Conservation (phyloP, 2,888 invertebrate genomes). For the Coremacera marginata region DNA sequence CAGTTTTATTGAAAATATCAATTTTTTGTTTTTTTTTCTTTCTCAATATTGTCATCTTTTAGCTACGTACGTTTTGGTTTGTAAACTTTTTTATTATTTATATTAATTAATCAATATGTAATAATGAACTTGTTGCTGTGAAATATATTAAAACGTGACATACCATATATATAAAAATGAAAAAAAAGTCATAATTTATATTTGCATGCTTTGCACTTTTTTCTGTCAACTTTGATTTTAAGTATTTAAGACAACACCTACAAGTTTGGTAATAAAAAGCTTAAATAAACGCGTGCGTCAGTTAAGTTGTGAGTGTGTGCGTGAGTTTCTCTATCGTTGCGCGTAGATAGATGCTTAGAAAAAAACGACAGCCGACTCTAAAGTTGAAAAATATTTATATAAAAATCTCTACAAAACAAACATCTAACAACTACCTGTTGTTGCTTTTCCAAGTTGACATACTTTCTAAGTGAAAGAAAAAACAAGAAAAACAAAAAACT, state of each 20-base stretch:
- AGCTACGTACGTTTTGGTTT: not conserved
- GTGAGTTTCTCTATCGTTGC: not conserved
- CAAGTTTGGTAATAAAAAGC: not conserved
- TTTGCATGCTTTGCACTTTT: too few relatives aligned
- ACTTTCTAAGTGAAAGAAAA: constrained; percentile 57
- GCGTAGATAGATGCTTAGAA: not conserved
- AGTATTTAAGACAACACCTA: not conserved
- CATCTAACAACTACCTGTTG: not conserved
- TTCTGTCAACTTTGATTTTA: too few relatives aligned
- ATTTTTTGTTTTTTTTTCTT: not conserved
- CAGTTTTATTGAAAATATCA: not conserved
- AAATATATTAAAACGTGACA: too few relatives aligned
- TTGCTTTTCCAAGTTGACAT: constrained; percentile 58
- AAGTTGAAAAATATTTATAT: too few relatives aligned
- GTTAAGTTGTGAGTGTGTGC: not conserved
- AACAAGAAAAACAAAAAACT: constrained; percentile 38
- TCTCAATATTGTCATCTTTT: not conserved
- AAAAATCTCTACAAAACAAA: too few relatives aligned
- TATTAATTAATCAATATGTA: too few relatives aligned
- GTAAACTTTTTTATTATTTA: not conserved
- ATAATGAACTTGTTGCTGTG: too few relatives aligned
- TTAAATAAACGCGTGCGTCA: not conserved
- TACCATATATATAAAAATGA: too few relatives aligned
- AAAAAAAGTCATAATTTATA: too few relatives aligned
- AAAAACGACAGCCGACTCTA: not conserved